Percentiles rank a stretch among this genome's conserved stretches.
These are phyloP conservation scores for Syritta pipiens DNA, from an alignment of 2,888 invertebrate genomes.

Conservation along the genomic window DNA sequence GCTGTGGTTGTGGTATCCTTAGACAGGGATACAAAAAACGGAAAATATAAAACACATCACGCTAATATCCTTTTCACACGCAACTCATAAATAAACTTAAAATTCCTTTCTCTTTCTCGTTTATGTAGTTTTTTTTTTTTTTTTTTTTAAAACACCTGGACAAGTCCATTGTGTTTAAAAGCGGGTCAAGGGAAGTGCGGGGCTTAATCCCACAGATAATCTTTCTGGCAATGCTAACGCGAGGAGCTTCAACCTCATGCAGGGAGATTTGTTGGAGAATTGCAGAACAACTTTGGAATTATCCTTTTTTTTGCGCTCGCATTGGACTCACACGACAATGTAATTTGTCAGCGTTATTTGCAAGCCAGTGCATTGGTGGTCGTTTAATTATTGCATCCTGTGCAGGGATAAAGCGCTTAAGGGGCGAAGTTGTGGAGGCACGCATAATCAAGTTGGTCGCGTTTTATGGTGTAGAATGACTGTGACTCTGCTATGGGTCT, in stretches of 20 bases:
- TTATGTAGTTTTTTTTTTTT: too few species aligned
- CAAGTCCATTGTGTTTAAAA: constrained; percentile 38
- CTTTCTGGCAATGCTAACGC: constrained; percentile 1
- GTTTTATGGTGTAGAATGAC: too few species aligned
- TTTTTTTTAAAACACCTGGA: constrained; percentile 53
- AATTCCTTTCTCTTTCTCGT: too few species aligned
- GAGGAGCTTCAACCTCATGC: constrained; percentile 30
- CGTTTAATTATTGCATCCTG: constrained; percentile 44
- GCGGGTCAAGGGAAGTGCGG: constrained; percentile 3
- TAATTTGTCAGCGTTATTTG: constrained; percentile 53
- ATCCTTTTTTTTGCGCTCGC: constrained; percentile 17
- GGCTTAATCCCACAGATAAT: constrained; percentile 25
- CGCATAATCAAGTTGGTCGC: too few species aligned
- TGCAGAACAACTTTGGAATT: constrained; percentile 37
- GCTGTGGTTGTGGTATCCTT: constrained; percentile 15
- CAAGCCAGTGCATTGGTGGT: constrained; percentile 35
- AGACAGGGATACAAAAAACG: too few species aligned
- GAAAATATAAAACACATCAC: constrained; percentile 35
- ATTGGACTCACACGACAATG: constrained; percentile 50
- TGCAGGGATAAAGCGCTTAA: background rate
- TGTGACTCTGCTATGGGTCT: too few species aligned
- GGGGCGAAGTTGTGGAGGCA: too few species aligned
- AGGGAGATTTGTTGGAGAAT: constrained; percentile 58
- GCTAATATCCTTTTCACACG: constrained; percentile 63
- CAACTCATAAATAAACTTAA: constrained; percentile 50